Evolutionary conservation across 2,113 vertebrate species (phyloP).

Genomic region (Microtus pennsylvanicus): DNA sequence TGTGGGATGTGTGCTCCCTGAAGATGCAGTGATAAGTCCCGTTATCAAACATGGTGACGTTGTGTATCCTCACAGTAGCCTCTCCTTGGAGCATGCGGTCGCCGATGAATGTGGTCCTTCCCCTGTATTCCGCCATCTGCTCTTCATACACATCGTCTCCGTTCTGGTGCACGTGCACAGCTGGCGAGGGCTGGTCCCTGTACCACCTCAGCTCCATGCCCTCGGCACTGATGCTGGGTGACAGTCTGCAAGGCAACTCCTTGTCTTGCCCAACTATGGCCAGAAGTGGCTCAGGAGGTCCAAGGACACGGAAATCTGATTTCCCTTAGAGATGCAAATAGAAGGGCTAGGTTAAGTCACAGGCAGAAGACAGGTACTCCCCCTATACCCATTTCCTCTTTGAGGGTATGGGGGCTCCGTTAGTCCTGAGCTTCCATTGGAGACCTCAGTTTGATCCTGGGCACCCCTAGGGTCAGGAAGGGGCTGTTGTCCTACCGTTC

Average conservation of each 20-base stretch:
- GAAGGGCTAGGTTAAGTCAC: background rate
- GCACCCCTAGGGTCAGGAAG: background rate
- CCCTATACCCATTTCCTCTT: background rate
- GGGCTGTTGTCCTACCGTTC: background rate
- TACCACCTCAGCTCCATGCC: slow-evolving; percentile 73
- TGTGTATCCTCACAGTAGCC: background rate
- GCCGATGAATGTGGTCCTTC: slow-evolving; percentile 34
- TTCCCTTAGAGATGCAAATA: background rate
- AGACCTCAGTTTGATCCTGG: background rate
- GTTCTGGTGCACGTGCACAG: background rate
- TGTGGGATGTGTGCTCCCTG: background rate
- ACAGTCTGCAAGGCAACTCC: slow-evolving; percentile 38
- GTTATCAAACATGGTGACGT: background rate
- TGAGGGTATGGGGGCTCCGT: background rate
- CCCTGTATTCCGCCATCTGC: slow-evolving; percentile 27
- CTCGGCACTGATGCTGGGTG: background rate
- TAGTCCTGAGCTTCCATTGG: too few relatives aligned
- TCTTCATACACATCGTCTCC: background rate
- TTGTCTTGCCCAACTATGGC: slow-evolving; percentile 26
- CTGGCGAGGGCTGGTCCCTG: background rate
- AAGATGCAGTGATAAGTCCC: slow-evolving; percentile 64
- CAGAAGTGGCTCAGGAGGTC: background rate
- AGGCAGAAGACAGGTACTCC: background rate
- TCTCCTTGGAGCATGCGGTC: background rate
- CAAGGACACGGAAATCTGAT: slow-evolving; percentile 34